Conservation (phyloP, 2,888 invertebrate species). For the Drosophila demipolita region DNA sequence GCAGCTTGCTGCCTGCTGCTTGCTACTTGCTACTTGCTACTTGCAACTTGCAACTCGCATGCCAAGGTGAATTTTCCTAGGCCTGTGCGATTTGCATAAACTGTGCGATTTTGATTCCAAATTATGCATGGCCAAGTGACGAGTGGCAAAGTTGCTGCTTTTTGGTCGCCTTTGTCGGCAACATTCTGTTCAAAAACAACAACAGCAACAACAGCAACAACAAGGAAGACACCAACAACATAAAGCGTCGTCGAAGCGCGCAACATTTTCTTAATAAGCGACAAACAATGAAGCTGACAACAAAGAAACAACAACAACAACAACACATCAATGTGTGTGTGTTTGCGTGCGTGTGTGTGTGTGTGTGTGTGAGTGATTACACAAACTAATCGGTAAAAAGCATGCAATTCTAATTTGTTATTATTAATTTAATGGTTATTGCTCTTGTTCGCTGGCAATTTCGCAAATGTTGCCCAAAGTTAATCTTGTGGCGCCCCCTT, state of each 20-base stretch:
- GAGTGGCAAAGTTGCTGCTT: conserved; percentile 20
- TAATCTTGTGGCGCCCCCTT: neutral
- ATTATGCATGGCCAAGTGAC: conserved; percentile 54
- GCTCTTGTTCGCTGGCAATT: conserved; percentile 38
- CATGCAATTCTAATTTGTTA: conserved; percentile 78
- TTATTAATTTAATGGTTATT: conserved; percentile 58
- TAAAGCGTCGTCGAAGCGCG: conserved; percentile 60
- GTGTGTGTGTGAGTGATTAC: conserved; percentile 7
- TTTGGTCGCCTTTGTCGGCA: conserved; percentile 51
- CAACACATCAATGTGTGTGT: neutral
- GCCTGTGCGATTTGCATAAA: conserved; percentile 65
- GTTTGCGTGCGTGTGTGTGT: conserved; percentile 1
- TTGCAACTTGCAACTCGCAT: conserved; percentile 44
- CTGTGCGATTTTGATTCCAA: conserved; percentile 66
- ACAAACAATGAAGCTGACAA: conserved; percentile 63
- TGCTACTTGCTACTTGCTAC: conserved; percentile 7
- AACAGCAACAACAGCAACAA: conserved; percentile 16
- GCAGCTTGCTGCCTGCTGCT: conserved; percentile 21
- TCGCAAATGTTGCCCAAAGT: conserved; percentile 30
- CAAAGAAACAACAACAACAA: conserved; percentile 7
- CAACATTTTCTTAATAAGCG: conserved; percentile 77
- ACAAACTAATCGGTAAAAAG: conserved; percentile 68
- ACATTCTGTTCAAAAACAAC: conserved; percentile 10
- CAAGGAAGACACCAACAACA: conserved; percentile 11
- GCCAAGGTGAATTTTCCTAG: conserved; percentile 59